Evolutionary conservation across 2,888 invertebrate species (phyloP).

Genomic region (Drosophila aldrichi): DNA sequence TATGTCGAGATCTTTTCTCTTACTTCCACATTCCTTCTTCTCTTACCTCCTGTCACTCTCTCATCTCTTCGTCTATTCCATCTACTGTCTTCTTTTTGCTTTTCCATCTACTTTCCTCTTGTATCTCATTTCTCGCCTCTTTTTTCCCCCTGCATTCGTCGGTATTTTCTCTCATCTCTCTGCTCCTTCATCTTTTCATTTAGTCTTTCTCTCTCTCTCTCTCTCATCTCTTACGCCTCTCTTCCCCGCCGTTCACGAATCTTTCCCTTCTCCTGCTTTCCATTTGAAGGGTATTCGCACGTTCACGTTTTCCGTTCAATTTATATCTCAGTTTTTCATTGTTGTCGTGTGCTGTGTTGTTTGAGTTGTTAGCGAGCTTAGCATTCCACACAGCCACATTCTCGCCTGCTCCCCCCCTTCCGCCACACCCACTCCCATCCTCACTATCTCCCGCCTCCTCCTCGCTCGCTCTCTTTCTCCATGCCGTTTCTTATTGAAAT

Average conservation of each 20-base stretch:
- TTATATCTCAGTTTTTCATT: slow-evolving; percentile 6
- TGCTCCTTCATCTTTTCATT: not conserved
- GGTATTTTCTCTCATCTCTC: not conserved
- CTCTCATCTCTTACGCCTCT: no score
- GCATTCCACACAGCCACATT: slow-evolving; percentile 7
- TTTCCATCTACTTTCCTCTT: no score
- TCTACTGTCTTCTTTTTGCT: not conserved
- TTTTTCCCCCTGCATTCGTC: no score
- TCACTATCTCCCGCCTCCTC: not conserved
- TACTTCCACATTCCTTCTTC: not conserved
- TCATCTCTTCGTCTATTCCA: not conserved
- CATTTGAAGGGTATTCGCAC: not conserved
- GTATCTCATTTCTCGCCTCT: no score
- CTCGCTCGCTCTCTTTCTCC: not conserved
- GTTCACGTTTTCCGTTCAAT: not conserved
- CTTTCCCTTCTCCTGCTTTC: not conserved
- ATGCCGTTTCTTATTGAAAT: slow-evolving; percentile 39
- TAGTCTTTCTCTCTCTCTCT: no score
- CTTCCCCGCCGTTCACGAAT: not conserved
- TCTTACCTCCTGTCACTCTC: not conserved
- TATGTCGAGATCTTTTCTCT: not conserved
- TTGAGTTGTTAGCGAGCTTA: slow-evolving; percentile 25
- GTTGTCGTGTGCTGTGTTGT: slow-evolving; percentile 1
- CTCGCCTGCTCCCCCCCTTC: no score
- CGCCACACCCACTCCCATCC: not conserved